Conservation (phyloP, 2,888 invertebrate species). For the Lepidochitona cinerea region DNA sequence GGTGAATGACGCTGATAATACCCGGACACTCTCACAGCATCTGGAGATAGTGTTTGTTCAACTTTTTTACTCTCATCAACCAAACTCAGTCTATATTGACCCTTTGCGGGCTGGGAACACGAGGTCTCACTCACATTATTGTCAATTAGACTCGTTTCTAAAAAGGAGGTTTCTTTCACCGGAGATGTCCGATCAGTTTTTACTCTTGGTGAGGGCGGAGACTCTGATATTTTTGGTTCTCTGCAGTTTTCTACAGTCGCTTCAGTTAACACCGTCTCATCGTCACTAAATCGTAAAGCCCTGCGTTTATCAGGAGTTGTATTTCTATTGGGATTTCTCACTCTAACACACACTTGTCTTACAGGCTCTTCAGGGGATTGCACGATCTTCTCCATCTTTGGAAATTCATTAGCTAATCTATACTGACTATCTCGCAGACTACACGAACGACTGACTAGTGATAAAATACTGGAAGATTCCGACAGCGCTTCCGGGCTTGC, state of each 20-base stretch:
- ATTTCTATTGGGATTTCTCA: background rate
- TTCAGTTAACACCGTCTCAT: background rate
- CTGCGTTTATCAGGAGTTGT: background rate
- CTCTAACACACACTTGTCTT: too few species aligned
- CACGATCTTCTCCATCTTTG: conserved; percentile 7
- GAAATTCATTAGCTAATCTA: conserved; percentile 22
- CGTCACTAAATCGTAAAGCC: background rate
- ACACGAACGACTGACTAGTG: conserved; percentile 70
- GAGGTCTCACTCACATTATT: background rate
- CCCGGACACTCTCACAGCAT: background rate
- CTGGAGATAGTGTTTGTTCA: background rate
- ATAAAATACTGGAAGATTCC: conserved; percentile 83
- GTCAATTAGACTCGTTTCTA: background rate
- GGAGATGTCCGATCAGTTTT: background rate
- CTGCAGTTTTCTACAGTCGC: background rate
- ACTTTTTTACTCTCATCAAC: background rate
- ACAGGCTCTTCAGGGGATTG: background rate
- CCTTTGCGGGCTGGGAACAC: background rate
- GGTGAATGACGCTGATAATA: conserved; percentile 54
- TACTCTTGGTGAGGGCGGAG: too few species aligned
- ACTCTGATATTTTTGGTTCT: background rate
- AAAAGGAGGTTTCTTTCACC: background rate
- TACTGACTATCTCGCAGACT: conserved; percentile 16
- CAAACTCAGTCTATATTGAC: background rate
- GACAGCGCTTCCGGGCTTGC: conserved; percentile 88